A percentile compares a stretch with the other conserved stretches of the same genome.
Evolutionary conservation across 35 echinoderm and acorn worm genomes (phyloP).

Genomic region (Patiria miniata): DNA sequence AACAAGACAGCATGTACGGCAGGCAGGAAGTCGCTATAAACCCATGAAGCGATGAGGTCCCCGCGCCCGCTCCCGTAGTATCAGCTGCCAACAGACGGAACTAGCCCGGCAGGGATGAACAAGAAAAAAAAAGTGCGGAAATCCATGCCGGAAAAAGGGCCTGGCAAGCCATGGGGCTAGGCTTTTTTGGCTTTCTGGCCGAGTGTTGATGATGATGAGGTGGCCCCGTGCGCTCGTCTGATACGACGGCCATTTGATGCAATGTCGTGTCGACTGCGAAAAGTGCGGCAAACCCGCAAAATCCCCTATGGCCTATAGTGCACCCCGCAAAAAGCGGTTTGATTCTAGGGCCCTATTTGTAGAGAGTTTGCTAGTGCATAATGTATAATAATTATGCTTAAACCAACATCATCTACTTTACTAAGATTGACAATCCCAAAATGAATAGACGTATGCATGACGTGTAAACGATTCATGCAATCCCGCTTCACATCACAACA

Average conservation of each 20-base stretch:
- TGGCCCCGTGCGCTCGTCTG: background rate
- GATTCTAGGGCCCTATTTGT: background rate
- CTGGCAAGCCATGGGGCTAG: background rate
- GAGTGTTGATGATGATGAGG: too few relatives aligned
- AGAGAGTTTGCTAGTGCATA: background rate
- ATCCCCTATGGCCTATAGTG: background rate
- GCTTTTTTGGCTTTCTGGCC: background rate
- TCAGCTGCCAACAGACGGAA: constrained; percentile 30
- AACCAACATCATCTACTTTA: background rate
- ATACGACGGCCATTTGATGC: constrained; percentile 21
- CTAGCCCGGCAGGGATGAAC: constrained; percentile 25
- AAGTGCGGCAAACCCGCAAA: background rate
- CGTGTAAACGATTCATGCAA: too few relatives aligned
- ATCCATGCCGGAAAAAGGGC: constrained; percentile 17
- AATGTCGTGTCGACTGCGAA: background rate
- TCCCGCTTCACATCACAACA: too few relatives aligned
- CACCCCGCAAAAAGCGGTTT: background rate
- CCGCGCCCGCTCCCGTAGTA: background rate
- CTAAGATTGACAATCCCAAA: background rate
- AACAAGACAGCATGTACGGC: background rate
- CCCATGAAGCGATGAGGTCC: constrained; percentile 15
- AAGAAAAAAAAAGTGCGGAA: constrained; percentile 17
- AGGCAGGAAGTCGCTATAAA: constrained; percentile 26
- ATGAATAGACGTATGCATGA: too few relatives aligned
- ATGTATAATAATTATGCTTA: background rate